A percentile compares a stretch with the other conserved stretches of the same genome.
Conservation (phyloP, 2,888 invertebrate species). For the Tetanocera ferruginea region DNA sequence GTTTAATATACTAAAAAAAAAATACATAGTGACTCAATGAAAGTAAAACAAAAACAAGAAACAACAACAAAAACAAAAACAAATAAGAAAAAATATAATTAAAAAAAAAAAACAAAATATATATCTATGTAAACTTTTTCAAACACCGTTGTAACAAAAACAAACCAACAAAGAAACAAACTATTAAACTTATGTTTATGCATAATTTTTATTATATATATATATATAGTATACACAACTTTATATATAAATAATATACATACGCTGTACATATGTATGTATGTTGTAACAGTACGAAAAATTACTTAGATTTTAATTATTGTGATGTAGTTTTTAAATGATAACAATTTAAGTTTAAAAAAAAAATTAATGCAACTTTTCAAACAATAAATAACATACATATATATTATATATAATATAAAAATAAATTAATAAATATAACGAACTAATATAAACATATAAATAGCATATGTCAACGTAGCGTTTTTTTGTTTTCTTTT, state of each 20-base stretch:
- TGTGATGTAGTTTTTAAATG: constrained; percentile 66
- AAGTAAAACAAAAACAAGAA: not conserved
- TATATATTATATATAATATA: constrained; percentile 38
- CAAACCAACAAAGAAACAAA: constrained; percentile 16
- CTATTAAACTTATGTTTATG: constrained; percentile 21
- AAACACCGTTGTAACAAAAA: constrained; percentile 24
- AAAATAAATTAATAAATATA: constrained; percentile 29
- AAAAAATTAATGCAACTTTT: constrained; percentile 41
- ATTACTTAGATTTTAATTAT: constrained; percentile 66
- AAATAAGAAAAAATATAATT: constrained; percentile 9
- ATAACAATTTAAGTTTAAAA: constrained; percentile 16
- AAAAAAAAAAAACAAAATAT: constrained; percentile 22
- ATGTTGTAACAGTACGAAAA: constrained; percentile 25
- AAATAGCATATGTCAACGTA: too few species aligned
- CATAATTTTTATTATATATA: constrained; percentile 23
- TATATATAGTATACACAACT: constrained; percentile 24
- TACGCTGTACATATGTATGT: too few species aligned
- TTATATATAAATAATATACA: constrained; percentile 35
- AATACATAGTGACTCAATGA: not conserved
- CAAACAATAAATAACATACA: constrained; percentile 31
- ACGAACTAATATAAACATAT: constrained; percentile 45
- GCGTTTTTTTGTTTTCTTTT: too few species aligned
- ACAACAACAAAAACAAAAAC: constrained; percentile 17
- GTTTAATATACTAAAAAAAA: not conserved
- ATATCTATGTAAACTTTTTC: constrained; percentile 35